A percentile compares a stretch with the other conserved stretches of the same genome.
Conservation (phyloP, 53 echinoderm and acorn worm genomes). For the Hippasteria phrygiana region DNA sequence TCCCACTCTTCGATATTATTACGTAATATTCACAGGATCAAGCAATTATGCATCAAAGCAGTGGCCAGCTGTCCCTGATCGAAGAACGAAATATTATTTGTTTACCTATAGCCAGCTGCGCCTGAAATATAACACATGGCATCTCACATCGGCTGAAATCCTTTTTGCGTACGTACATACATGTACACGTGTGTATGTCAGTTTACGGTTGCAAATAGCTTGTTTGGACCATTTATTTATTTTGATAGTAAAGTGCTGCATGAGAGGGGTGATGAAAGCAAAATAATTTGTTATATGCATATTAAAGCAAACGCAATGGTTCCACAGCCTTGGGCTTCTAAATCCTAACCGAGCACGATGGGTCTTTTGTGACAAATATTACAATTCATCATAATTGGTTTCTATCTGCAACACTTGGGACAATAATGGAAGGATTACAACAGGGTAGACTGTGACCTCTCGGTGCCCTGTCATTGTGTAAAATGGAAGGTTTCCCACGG, state of each 20-base stretch:
- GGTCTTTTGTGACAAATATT: too few relatives aligned
- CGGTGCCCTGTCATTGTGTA: neutral
- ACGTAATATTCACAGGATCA: constrained; percentile 5
- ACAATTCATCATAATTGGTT: too few relatives aligned
- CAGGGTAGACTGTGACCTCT: neutral
- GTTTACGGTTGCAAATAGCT: neutral
- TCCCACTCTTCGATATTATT: neutral
- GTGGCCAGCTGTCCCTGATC: neutral
- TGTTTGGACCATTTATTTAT: neutral
- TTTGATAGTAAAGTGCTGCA: neutral
- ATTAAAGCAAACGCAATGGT: too few relatives aligned
- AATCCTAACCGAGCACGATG: too few relatives aligned
- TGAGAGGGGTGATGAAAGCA: neutral
- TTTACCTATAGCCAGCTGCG: too few relatives aligned
- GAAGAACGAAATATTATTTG: neutral
- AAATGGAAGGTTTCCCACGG: neutral
- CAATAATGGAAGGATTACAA: neutral
- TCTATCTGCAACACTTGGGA: too few relatives aligned
- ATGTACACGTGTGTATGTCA: neutral
- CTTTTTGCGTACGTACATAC: too few relatives aligned
- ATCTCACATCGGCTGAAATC: too few relatives aligned
- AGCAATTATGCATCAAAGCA: neutral
- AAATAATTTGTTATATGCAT: too few relatives aligned
- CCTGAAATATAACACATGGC: too few relatives aligned
- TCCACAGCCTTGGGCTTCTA: too few relatives aligned